phyloP scores from a whole-genome alignment of 2,797 vertebrate species.

The Pangasius mekongensis region DNA sequence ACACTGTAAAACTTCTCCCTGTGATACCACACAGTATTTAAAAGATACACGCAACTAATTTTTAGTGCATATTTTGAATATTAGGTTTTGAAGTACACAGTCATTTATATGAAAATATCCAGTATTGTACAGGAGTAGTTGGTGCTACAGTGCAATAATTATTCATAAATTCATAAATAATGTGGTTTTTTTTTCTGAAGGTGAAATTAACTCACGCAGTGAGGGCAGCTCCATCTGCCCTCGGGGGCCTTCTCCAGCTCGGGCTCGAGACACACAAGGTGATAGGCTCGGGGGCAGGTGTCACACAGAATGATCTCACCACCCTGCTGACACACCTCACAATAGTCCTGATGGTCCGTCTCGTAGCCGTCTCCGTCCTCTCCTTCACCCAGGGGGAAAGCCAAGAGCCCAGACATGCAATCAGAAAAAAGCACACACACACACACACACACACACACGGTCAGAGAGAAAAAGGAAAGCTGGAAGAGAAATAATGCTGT shows the following conservation, averaged over 20 bases:
- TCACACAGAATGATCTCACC: constrained; percentile 98
- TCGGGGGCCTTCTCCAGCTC: constrained; percentile 97
- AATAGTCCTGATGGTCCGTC: constrained; percentile 99
- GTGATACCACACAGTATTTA: neutral
- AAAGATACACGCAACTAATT: neutral
- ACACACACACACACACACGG: too few relatives aligned
- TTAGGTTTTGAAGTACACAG: neutral
- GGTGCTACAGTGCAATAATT: neutral
- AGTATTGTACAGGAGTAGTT: neutral
- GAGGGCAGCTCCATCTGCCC: constrained; percentile 98
- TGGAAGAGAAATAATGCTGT: neutral
- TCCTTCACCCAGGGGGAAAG: constrained; percentile 68
- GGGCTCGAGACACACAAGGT: constrained; percentile 95
- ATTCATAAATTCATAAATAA: neutral
- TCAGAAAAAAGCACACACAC: neutral
- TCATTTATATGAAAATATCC: neutral
- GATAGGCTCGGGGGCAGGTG: constrained; percentile 95
- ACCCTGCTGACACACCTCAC: constrained; percentile 97
- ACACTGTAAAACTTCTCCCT: neutral
- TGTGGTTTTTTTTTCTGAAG: neutral
- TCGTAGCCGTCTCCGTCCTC: constrained; percentile 96
- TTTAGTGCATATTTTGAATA: neutral
- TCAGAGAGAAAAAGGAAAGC: neutral
- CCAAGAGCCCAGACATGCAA: neutral
- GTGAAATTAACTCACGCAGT: constrained; percentile 85